Conservation (phyloP, 2,888 invertebrate genomes). For the Helleia helle region DNA sequence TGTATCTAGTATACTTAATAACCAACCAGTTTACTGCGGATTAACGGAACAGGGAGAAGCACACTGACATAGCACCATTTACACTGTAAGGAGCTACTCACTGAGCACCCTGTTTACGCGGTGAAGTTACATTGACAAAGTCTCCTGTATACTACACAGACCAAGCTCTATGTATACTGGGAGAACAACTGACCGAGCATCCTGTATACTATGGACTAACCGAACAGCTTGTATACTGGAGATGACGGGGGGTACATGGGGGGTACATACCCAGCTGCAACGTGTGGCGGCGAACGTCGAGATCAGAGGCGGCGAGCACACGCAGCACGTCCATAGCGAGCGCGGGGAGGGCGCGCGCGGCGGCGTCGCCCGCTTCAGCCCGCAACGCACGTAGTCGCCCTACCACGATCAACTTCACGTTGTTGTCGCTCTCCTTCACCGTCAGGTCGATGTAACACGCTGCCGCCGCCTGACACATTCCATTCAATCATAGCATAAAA, state of each 20-base stretch:
- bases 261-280: slow-evolving; percentile 74
- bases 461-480: slow-evolving; percentile 85
- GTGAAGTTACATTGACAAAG: too few species aligned
- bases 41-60: too few species aligned
- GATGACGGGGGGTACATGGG: slow-evolving; percentile 12
- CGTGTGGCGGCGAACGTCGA: slow-evolving; percentile 94
- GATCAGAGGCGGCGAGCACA: slow-evolving; percentile 92
- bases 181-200: too few species aligned
- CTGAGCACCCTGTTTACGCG: too few species aligned
- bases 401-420: slow-evolving; percentile 98
- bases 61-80: too few species aligned
- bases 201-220: too few species aligned
- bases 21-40: too few species aligned
- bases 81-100: too few species aligned
- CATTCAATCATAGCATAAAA: background rate
- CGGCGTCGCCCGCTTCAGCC: slow-evolving; percentile 87
- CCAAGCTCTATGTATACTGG: too few species aligned
- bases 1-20: too few species aligned
- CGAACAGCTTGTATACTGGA: too few species aligned
- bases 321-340: slow-evolving; percentile 98
- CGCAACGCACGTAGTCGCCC: slow-evolving; percentile 93
- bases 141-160: too few species aligned
- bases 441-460: slow-evolving; percentile 98
- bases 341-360: slow-evolving; percentile 85
- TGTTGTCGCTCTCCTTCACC: slow-evolving; percentile 99